These are phyloP conservation scores for Notiomystis cincta DNA, from an alignment of 2,113 vertebrate genomes.

Conservation along the genomic window DNA sequence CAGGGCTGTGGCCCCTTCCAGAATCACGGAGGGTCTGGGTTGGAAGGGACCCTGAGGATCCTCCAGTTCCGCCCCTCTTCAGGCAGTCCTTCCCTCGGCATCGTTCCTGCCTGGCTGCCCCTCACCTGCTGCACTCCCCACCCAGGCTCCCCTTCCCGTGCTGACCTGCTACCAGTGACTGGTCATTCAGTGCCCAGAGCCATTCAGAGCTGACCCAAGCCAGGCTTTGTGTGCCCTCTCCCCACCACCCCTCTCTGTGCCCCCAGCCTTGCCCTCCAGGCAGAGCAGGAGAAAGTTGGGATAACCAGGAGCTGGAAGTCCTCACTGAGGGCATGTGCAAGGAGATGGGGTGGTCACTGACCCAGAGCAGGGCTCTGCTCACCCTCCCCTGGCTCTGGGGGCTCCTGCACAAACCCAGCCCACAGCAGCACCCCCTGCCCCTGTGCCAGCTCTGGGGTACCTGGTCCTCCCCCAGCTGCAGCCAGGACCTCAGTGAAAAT, in stretches of 20 bases:
- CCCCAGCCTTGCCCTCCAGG: neutral
- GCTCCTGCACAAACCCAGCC: neutral
- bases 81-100: neutral
- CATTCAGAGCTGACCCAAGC: neutral
- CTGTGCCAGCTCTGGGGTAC: neutral
- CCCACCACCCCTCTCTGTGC: neutral
- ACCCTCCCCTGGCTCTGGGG: neutral
- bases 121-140: neutral
- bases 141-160: neutral
- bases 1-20: neutral
- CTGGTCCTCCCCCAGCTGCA: neutral
- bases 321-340: accelerated
- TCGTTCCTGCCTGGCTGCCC: neutral
- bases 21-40: neutral
- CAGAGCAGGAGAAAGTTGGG: neutral
- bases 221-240: neutral
- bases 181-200: neutral
- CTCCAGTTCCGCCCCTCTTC: neutral
- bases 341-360: neutral
- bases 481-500: neutral
- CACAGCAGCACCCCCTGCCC: no score
- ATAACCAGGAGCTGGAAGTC: neutral
- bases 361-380: neutral
- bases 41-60: neutral
- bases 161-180: neutral